Conservation (phyloP, 2,888 invertebrate species). For the Drosophila lutescens region DNA sequence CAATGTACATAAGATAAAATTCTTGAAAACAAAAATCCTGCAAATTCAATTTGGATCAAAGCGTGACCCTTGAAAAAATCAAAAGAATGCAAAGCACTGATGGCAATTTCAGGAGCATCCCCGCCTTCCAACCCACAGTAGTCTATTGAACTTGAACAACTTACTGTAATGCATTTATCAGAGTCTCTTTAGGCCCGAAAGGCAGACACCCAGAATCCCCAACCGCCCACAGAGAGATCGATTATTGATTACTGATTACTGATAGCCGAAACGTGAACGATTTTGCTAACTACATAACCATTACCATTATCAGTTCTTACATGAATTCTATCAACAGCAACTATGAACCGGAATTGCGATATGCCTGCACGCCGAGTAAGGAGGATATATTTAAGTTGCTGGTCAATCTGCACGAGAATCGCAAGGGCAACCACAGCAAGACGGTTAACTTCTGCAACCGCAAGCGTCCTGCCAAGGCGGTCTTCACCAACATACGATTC, state of each 20-base stretch:
- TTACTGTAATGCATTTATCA: slow-evolving; percentile 51
- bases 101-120: slow-evolving; percentile 22
- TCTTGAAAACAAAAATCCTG: not conserved
- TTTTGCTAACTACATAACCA: slow-evolving; percentile 67
- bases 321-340: slow-evolving; percentile 81
- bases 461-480: slow-evolving; percentile 86
- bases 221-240: slow-evolving; percentile 33
- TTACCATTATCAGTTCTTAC: slow-evolving; percentile 78
- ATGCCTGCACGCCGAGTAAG: slow-evolving; percentile 87
- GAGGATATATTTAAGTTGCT: slow-evolving; percentile 87
- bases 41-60: slow-evolving; percentile 4
- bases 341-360: slow-evolving; percentile 86
- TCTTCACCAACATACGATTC: slow-evolving; percentile 88
- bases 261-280: slow-evolving; percentile 53
- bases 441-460: slow-evolving; percentile 88
- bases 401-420: slow-evolving; percentile 87
- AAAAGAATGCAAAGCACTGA: not conserved
- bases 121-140: not conserved
- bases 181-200: slow-evolving; percentile 67
- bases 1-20: not conserved
- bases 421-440: slow-evolving; percentile 85
- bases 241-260: slow-evolving; percentile 15
- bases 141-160: slow-evolving; percentile 9
- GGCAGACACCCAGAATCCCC: slow-evolving; percentile 41
- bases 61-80: not conserved